Conservation (phyloP, 2,113 vertebrate species). For the Haemorhous mexicanus region DNA sequence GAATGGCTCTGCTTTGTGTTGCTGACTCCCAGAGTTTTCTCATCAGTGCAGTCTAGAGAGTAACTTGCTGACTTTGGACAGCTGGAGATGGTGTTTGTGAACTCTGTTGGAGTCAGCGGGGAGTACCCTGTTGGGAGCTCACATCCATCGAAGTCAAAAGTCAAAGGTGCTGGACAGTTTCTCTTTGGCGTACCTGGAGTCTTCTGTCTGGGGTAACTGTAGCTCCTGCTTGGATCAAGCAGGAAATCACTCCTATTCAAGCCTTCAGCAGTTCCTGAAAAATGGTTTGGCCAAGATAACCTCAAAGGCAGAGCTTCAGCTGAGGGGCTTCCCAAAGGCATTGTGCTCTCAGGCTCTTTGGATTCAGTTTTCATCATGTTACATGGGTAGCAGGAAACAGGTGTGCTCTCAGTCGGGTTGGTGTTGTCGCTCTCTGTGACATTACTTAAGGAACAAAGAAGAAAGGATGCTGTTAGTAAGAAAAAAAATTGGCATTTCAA, state of each 20-base stretch:
- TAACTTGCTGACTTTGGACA: slow-evolving; percentile 91
- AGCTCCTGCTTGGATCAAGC: slow-evolving; percentile 84
- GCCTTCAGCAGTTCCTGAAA: slow-evolving; percentile 77
- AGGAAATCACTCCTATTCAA: slow-evolving; percentile 79
- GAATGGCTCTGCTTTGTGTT: slow-evolving; percentile 86
- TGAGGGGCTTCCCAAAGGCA: slow-evolving; percentile 72
- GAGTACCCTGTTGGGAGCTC: slow-evolving; percentile 53
- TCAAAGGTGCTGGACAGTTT: slow-evolving; percentile 82
- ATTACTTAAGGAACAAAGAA: slow-evolving; percentile 71
- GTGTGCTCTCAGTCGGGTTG: slow-evolving; percentile 74
- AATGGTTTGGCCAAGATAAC: slow-evolving; percentile 93
- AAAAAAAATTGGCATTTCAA: background rate
- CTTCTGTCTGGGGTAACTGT: slow-evolving; percentile 94
- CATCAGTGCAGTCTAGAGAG: slow-evolving; percentile 83
- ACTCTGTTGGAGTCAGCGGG: slow-evolving; percentile 56
- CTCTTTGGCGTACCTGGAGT: slow-evolving; percentile 84
- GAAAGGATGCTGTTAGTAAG: slow-evolving; percentile 18
- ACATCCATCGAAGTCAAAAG: slow-evolving; percentile 77
- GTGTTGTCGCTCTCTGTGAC: slow-evolving; percentile 75
- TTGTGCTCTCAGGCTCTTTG: slow-evolving; percentile 66
- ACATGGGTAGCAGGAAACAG: slow-evolving; percentile 86
- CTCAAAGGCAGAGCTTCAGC: slow-evolving; percentile 77
- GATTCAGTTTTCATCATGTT: slow-evolving; percentile 72
- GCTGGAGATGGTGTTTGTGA: slow-evolving; percentile 52
- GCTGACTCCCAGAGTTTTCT: slow-evolving; percentile 74